phyloP scores from a whole-genome alignment of 2,113 vertebrate species.

The Hemibagrus wyckioides region DNA sequence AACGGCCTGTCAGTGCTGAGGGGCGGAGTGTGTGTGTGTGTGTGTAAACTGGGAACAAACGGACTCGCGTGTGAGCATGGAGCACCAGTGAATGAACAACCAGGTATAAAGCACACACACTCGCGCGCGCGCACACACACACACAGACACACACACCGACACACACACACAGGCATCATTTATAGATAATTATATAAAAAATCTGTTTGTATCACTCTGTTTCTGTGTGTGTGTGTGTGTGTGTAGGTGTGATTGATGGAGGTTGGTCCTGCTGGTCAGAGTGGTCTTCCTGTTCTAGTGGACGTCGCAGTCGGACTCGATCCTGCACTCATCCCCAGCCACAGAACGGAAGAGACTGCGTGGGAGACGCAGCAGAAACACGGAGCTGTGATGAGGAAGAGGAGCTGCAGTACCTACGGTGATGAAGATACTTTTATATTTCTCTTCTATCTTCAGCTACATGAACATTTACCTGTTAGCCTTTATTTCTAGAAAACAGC shows the following conservation, averaged over 20 bases:
- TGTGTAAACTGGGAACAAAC: slow-evolving; percentile 81
- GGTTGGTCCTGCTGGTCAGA: slow-evolving; percentile 89
- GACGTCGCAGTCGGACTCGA: slow-evolving; percentile 75
- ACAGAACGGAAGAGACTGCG: slow-evolving; percentile 74
- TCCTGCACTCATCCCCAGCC: slow-evolving; percentile 82
- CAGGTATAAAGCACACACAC: slow-evolving; percentile 72
- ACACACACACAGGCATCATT: background rate
- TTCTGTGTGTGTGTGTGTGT: slow-evolving; percentile 16
- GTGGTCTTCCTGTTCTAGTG: slow-evolving; percentile 78
- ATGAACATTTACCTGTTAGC: background rate
- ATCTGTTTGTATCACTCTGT: background rate
- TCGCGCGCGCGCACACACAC: background rate
- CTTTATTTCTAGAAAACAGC: too few species aligned
- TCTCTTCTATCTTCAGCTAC: background rate
- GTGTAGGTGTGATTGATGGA: slow-evolving; percentile 78
- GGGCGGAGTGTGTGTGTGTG: slow-evolving; percentile 77
- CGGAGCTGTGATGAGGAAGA: slow-evolving; percentile 76
- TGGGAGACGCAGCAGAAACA: slow-evolving; percentile 70
- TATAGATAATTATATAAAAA: background rate
- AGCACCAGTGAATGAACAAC: slow-evolving; percentile 69
- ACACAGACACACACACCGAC: slow-evolving; percentile 4
- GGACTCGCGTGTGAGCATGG: slow-evolving; percentile 82
- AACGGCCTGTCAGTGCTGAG: slow-evolving; percentile 73
- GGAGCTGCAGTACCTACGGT: slow-evolving; percentile 80
- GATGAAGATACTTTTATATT: slow-evolving; percentile 44